These are phyloP conservation scores for Cheilosia vulpina DNA, from an alignment of 2,888 invertebrate genomes.

Conservation along the genomic window DNA sequence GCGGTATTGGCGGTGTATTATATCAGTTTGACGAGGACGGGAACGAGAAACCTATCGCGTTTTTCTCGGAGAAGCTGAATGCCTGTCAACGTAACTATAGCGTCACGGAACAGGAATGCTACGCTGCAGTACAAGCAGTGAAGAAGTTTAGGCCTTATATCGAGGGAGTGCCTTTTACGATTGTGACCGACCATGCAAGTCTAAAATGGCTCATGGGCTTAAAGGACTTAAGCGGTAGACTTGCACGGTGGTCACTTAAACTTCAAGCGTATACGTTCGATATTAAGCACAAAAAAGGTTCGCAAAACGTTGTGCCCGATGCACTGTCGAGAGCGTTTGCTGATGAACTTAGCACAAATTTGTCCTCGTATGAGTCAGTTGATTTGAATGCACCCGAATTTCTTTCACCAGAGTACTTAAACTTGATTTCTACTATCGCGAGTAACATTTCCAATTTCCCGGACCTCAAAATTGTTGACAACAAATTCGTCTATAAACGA, in stretches of 20 bases:
- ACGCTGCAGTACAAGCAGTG: background rate
- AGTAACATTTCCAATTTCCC: background rate
- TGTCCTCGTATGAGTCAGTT: background rate
- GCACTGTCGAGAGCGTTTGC: background rate
- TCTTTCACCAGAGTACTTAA: background rate
- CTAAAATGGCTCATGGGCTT: background rate
- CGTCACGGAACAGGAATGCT: background rate
- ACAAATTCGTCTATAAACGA: background rate
- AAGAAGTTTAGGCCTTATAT: background rate
- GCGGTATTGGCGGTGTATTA: background rate
- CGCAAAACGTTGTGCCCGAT: background rate
- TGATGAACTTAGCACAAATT: background rate
- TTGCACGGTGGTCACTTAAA: slow-evolving; percentile 1
- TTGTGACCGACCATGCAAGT: background rate
- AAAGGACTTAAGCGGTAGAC: background rate
- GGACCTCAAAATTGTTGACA: background rate
- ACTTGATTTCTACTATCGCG: background rate
- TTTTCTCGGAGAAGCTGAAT: background rate
- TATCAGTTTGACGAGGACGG: slow-evolving; percentile 2
- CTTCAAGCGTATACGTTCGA: slow-evolving; percentile 1
- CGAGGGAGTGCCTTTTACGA: background rate
- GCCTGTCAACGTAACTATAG: background rate
- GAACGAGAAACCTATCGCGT: background rate
- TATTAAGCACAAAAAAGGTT: background rate
- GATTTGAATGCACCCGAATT: background rate